Evolutionary conservation across 2,888 invertebrate genomes (phyloP), one percentile per base, ranked within the genome.

Genomic region (Drosophila tripunctata): DNA sequence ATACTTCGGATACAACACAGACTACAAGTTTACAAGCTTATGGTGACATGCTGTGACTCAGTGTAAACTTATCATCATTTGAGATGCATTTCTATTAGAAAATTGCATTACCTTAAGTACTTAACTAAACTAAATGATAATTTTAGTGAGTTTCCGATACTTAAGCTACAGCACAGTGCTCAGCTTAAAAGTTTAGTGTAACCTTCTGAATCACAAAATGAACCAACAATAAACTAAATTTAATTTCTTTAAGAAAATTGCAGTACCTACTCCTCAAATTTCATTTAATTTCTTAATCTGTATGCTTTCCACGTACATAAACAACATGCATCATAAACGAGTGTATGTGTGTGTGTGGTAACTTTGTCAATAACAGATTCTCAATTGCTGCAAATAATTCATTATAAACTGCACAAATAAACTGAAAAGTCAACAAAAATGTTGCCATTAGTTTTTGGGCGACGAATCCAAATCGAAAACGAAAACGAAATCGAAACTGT

Each of bases 401-500:
- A 75, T 75, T 65, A 50, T 52, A 14, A 61, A 61, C 24, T 22
- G 17, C 17, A 54, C 36, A 8, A 87, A 83, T 67, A 87, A 83
- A 76, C 60, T 68, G 78, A 81, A 87, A 87, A 87, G 78, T 87
- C 69, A 75, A 85, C 85, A 75, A 71, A 73, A 76, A 73, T 61
- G 68, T 69, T 67, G 63, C 79, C 86, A 80, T 77, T 86, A 76
- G 84, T 69, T 51, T 78, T 78, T 64, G 60, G n/a, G 48, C 79
- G 58, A 71, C 62, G 63, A 74, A 87, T 72, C 78, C 82, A 72
- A 83, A 87, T 75, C 78, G 81, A 72, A 83, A 87, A 27, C 10
- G 64, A 63, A 74, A 87, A 72, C 78, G 88, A 78, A 83, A 88
- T 75, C 78, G 81, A 75, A 83, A 88, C 76, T 82, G 88, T 82